phyloP scores from a whole-genome alignment of 2,797 vertebrate genomes.

The Microhierax caerulescens region DNA sequence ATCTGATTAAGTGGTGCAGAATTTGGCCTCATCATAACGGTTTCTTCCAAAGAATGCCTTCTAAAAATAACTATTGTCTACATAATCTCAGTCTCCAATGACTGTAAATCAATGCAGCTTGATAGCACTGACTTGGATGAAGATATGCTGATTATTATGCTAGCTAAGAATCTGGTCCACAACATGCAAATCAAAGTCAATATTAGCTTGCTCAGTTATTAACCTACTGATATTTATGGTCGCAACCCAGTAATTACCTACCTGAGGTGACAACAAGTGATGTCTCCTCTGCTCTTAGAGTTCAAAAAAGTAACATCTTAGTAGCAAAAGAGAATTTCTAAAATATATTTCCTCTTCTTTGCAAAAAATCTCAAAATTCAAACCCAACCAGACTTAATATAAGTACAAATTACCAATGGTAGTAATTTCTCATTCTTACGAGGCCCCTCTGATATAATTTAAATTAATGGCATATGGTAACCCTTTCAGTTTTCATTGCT shows the following conservation, averaged over 20 bases:
- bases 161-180: background rate
- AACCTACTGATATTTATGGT: background rate
- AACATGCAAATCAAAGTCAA: background rate
- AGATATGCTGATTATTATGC: background rate
- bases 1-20: background rate
- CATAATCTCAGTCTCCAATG: background rate
- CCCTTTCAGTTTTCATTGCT: conserved; percentile 34
- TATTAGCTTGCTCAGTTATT: background rate
- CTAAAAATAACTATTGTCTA: background rate
- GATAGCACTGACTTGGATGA: background rate
- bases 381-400: conserved; percentile 5
- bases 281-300: background rate
- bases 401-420: background rate
- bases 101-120: background rate
- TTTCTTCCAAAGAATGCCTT: background rate
- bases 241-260: background rate
- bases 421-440: background rate
- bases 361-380: background rate
- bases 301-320: background rate
- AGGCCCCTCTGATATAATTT: background rate
- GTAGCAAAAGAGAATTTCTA: background rate
- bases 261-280: background rate
- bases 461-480: conserved; percentile 50
- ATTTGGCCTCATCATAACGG: background rate
- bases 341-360: background rate